Percentiles rank a stretch among this genome's conserved stretches.
phyloP scores from a whole-genome alignment of 2,888 invertebrate species.

The Piscicola geometra region DNA sequence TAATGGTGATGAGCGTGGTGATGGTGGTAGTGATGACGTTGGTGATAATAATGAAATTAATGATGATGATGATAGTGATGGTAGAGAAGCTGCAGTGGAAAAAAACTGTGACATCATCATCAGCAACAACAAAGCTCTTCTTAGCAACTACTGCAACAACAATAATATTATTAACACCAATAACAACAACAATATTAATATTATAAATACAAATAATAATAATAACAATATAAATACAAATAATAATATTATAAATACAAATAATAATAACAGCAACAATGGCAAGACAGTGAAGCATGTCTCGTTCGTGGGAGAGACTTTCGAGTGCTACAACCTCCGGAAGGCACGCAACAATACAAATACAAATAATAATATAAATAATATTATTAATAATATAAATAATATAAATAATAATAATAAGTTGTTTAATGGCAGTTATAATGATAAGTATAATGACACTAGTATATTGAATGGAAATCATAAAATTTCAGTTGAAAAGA shows the following conservation, averaged over 20 bases:
- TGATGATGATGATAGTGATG: background rate
- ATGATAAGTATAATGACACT: too few relatives aligned
- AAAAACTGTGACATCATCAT: background rate
- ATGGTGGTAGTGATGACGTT: too few relatives aligned
- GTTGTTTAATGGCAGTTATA: too few relatives aligned
- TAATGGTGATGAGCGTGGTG: too few relatives aligned
- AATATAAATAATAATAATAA: too few relatives aligned
- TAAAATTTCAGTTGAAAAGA: background rate
- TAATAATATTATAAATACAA: background rate
- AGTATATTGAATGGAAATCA: too few relatives aligned
- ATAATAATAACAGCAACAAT: background rate
- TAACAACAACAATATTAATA: background rate
- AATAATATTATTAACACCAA: background rate
- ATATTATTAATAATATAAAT: background rate
- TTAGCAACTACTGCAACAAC: background rate
- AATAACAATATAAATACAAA: background rate
- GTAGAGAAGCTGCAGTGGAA: background rate
- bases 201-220: too few relatives aligned
- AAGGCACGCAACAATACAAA: background rate
- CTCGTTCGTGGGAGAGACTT: background rate
- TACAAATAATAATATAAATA: background rate
- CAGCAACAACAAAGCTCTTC: background rate
- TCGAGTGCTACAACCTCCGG: constrained; percentile 9
- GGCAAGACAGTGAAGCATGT: constrained; percentile 1
- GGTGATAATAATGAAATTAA: too few relatives aligned